Percentiles rank a stretch among this genome's conserved stretches.
Conservation (phyloP, 2,113 vertebrate genomes). For the Cephalopholis sonnerati region DNA sequence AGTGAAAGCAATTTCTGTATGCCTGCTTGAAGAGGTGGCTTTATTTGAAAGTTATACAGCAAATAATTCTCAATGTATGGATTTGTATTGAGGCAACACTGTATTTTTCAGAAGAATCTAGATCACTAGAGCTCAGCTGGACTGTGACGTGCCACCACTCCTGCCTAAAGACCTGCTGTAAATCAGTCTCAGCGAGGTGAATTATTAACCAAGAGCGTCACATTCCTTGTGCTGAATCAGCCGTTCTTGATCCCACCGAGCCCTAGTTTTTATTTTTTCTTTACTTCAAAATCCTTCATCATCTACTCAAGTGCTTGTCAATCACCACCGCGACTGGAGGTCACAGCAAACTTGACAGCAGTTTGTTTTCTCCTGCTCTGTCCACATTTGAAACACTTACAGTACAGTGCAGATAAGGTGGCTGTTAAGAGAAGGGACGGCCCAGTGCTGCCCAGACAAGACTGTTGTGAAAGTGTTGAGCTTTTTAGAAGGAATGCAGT, state of each 20-base stretch:
- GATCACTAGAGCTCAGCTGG: conserved; percentile 13
- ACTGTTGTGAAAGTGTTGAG: conserved; percentile 70
- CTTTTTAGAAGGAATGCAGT: conserved; percentile 73
- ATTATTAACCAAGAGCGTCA: conserved; percentile 63
- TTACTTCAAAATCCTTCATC: not conserved
- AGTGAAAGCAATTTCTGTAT: not conserved
- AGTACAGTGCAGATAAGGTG: conserved; percentile 41
- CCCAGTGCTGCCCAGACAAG: conserved; percentile 48
- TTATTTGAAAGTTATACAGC: not conserved
- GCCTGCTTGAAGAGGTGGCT: not conserved
- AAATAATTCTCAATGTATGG: not conserved
- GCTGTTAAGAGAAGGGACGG: not conserved
- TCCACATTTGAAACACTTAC: not conserved
- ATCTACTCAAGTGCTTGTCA: conserved; percentile 26
- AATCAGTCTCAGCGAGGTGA: conserved; percentile 61
- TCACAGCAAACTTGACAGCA: not conserved
- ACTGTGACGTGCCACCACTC: conserved; percentile 41
- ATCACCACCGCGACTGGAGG: not conserved
- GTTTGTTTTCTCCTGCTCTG: not conserved
- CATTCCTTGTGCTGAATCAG: conserved; percentile 61
- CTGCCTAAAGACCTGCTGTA: conserved; percentile 49
- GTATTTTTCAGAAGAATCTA: not conserved
- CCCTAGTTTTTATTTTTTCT: not conserved
- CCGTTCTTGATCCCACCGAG: not conserved
- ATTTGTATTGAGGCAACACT: not conserved